phyloP scores from a whole-genome alignment of 2,113 vertebrate genomes.

The Xenopus borealis region DNA sequence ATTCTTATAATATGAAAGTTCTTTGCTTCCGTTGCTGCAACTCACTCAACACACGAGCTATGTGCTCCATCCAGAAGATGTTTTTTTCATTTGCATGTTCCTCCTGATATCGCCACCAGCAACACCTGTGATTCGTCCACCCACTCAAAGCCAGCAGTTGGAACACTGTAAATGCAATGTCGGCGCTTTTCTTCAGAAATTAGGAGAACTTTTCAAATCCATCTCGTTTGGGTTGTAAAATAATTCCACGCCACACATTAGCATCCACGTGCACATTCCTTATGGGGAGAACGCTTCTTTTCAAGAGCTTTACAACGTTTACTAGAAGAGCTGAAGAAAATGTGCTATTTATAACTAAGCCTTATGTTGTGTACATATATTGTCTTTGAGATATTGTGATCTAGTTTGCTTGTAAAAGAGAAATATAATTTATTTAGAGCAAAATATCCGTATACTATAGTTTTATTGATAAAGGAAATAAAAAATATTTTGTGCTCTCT shows the following conservation, averaged over 20 bases:
- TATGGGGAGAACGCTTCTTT: slow-evolving; percentile 60
- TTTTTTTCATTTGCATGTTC: slow-evolving; percentile 27
- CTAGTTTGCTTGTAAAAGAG: slow-evolving; percentile 76
- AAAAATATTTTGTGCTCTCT: slow-evolving; percentile 77
- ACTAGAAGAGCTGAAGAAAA: slow-evolving; percentile 61
- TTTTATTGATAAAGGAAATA: slow-evolving; percentile 79
- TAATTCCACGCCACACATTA: slow-evolving; percentile 54
- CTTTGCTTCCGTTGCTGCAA: slow-evolving; percentile 24
- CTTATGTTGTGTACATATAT: slow-evolving; percentile 70
- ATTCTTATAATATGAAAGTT: slow-evolving; percentile 17
- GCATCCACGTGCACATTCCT: slow-evolving; percentile 53
- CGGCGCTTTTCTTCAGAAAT: slow-evolving; percentile 54
- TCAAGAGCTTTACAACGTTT: slow-evolving; percentile 64
- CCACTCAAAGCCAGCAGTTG: slow-evolving; percentile 54
- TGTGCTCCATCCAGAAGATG: slow-evolving; percentile 25
- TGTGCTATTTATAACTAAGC: slow-evolving; percentile 74
- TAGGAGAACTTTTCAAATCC: slow-evolving; percentile 50
- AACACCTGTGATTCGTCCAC: slow-evolving; percentile 50
- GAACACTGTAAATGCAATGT: slow-evolving; percentile 56
- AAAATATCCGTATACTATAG: slow-evolving; percentile 77
- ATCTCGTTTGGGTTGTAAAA: slow-evolving; percentile 49
- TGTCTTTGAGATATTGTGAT: slow-evolving; percentile 80
- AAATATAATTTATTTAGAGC: slow-evolving; percentile 88
- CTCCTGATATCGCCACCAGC: slow-evolving; percentile 20
- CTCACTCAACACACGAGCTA: neutral